Evolutionary conservation across 2,113 vertebrate genomes (phyloP).

Genomic region (Cacatua alba): DNA sequence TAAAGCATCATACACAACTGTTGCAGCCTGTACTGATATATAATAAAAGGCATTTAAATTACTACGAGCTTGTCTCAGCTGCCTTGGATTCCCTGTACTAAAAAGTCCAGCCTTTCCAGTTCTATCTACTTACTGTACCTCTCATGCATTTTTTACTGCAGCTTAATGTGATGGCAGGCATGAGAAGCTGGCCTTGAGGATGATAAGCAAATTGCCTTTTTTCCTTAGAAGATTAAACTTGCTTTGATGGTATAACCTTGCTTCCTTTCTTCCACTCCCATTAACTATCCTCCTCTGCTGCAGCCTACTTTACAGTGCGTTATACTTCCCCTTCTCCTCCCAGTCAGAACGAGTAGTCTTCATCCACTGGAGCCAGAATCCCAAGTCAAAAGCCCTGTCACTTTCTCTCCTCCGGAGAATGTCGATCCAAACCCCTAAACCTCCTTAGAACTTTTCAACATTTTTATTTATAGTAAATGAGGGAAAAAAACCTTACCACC

Average conservation of each 20-base stretch:
- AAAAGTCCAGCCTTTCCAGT: conserved; percentile 28
- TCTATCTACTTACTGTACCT: not conserved
- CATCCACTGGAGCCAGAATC: not conserved
- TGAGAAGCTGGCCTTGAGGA: not conserved
- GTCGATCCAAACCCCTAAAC: not conserved
- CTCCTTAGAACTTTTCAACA: not conserved
- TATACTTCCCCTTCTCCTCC: not conserved
- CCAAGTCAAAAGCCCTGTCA: not conserved
- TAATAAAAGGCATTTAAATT: not conserved
- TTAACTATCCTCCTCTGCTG: not conserved
- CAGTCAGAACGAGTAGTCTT: not conserved
- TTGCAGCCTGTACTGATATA: not conserved
- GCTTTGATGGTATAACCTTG: not conserved
- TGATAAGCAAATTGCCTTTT: not conserved
- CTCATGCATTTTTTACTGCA: not conserved
- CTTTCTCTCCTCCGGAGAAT: not conserved
- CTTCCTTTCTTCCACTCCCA: not conserved
- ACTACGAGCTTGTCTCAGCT: not conserved
- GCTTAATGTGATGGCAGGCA: not conserved
- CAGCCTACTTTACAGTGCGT: not conserved
- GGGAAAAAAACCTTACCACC: not conserved
- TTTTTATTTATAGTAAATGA: not conserved
- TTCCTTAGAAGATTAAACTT: not conserved
- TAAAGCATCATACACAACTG: not conserved
- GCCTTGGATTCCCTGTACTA: not conserved